Evolutionary conservation across 2,113 vertebrate genomes (phyloP).

Genomic region (Speoplatyrhinus poulsoni): DNA sequence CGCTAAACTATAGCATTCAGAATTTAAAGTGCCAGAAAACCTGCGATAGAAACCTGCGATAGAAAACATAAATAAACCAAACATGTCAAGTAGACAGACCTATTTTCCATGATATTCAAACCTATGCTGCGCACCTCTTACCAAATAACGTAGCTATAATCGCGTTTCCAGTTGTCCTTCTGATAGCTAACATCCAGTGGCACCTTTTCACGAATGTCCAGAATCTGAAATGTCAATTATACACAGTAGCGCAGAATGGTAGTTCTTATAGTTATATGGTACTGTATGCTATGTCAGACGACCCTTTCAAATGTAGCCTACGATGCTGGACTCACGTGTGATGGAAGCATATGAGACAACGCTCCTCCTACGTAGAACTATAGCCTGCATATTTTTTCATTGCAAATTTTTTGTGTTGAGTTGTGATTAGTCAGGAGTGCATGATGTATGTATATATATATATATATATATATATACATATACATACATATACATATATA

Average conservation of each 20-base stretch:
- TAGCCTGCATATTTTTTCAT: too few relatives aligned
- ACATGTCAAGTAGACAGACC: not conserved
- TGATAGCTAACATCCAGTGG: constrained; percentile 8
- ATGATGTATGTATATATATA: not conserved
- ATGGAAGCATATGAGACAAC: not conserved
- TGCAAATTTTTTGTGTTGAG: too few relatives aligned
- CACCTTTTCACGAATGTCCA: not conserved
- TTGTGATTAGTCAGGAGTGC: not conserved
- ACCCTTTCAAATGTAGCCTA: constrained; percentile 12
- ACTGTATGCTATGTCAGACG: not conserved
- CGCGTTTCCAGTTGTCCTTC: constrained; percentile 32
- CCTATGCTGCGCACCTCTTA: constrained; percentile 28
- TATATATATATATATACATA: too few relatives aligned
- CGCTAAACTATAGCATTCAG: not conserved
- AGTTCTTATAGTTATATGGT: not conserved
- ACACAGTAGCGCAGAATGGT: constrained; percentile 17
- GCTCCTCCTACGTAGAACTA: too few relatives aligned
- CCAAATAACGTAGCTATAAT: constrained; percentile 40
- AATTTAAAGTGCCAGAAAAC: not conserved
- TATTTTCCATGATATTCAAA: too few relatives aligned
- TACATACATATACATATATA: too few relatives aligned
- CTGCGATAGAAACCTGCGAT: not conserved
- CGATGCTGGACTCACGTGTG: constrained; percentile 22
- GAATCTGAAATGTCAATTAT: not conserved
- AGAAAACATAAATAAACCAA: not conserved